phyloP scores from a whole-genome alignment of 2,113 vertebrate genomes.

The Gambusia holbrooki region DNA sequence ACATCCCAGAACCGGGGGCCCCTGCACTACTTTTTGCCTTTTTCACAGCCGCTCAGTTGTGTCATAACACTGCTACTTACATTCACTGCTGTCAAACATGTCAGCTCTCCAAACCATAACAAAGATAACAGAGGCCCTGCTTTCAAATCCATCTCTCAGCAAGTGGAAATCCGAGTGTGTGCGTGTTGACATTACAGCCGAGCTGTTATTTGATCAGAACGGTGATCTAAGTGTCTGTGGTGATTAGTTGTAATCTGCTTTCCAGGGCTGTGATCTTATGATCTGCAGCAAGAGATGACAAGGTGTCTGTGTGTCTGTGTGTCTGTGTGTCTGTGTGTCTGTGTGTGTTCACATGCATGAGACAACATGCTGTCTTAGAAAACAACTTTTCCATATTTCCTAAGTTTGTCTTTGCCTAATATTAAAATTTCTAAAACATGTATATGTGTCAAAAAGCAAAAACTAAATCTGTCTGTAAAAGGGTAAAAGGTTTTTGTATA shows the following conservation, averaged over 20 bases:
- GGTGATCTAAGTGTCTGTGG: conserved; percentile 69
- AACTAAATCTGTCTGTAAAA: no score
- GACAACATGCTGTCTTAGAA: background rate
- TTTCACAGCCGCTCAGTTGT: conserved; percentile 73
- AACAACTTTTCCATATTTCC: no score
- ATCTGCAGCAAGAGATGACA: conserved; percentile 44
- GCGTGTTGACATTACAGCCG: conserved; percentile 72
- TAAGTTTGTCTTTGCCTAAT: no score
- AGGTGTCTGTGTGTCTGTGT: background rate
- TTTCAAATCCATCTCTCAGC: conserved; percentile 64
- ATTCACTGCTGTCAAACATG: conserved; percentile 77
- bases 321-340: background rate
- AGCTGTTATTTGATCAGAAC: conserved; percentile 75
- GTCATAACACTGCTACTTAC: conserved; percentile 79
- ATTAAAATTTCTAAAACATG: no score
- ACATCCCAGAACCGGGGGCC: conserved; percentile 25
- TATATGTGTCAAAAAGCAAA: no score
- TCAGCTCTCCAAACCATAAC: conserved; percentile 73
- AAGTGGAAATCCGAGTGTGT: conserved; percentile 49
- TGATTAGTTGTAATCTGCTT: conserved; percentile 75
- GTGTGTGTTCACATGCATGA: background rate
- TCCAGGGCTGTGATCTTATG: conserved; percentile 63
- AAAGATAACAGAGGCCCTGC: conserved; percentile 74
- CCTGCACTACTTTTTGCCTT: conserved; percentile 58
- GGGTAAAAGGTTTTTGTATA: no score